phyloP scores from a whole-genome alignment of 2,888 invertebrate genomes.

The Cephalotes varians region DNA sequence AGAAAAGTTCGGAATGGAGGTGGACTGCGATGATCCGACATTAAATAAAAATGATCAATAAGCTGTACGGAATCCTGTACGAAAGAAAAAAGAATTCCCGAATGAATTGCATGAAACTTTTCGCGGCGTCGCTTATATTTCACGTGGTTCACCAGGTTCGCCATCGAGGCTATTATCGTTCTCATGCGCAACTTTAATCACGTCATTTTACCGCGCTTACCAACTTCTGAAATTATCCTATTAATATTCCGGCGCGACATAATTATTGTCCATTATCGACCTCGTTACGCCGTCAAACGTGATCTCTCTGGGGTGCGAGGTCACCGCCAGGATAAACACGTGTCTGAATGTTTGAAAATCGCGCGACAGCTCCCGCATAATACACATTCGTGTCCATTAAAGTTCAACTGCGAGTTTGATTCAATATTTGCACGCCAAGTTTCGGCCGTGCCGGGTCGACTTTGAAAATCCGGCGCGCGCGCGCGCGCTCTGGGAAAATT shows the following conservation, averaged over 20 bases:
- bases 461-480: constrained; percentile 56
- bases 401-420: constrained; percentile 54
- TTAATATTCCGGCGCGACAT: constrained; percentile 35
- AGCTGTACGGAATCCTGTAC: background rate
- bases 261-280: constrained; percentile 44
- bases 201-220: constrained; percentile 25
- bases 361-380: constrained; percentile 24
- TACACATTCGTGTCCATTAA: constrained; percentile 51
- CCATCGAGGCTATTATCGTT: constrained; percentile 15
- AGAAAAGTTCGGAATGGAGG: constrained; percentile 22
- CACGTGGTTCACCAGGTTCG: background rate
- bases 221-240: constrained; percentile 38
- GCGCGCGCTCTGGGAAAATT: constrained; percentile 54
- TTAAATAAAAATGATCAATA: constrained; percentile 29
- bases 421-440: constrained; percentile 55
- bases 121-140: background rate
- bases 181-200: constrained; percentile 37
- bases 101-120: constrained; percentile 5
- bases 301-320: background rate
- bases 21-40: constrained; percentile 18
- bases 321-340: background rate
- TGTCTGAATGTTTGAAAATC: constrained; percentile 45
- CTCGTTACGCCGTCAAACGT: constrained; percentile 27
- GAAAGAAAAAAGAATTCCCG: background rate
- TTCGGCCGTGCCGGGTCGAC: constrained; percentile 25